Evolutionary conservation across 1,140 invertebrate species (phyloP).

Genomic region (Littorina saxatilis): DNA sequence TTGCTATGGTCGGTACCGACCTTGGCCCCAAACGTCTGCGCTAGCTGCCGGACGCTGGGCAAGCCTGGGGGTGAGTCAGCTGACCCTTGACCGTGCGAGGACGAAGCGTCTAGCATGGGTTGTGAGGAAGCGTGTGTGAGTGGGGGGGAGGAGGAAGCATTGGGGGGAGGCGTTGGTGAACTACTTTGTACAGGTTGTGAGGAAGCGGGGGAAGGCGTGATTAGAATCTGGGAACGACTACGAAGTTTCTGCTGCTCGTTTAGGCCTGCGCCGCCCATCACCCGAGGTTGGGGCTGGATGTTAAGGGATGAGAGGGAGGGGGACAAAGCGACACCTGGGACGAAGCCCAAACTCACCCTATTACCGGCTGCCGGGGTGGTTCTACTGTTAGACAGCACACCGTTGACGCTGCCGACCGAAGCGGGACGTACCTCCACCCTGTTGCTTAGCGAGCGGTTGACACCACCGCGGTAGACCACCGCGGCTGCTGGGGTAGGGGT

Average conservation of each 20-base stretch:
- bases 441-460: neutral
- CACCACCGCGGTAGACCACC: neutral
- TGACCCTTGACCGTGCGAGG: neutral
- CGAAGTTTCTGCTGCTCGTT: neutral
- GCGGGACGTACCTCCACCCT: neutral
- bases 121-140: conserved; percentile 9
- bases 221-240: conserved; percentile 27
- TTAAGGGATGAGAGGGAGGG: conserved; percentile 12
- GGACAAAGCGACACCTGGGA: neutral
- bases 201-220: neutral
- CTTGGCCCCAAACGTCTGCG: conserved; percentile 42
- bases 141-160: conserved; percentile 2
- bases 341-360: conserved; percentile 4
- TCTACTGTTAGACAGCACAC: conserved; percentile 3
- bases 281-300: conserved; percentile 10
- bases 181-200: neutral
- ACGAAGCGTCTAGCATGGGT: conserved; percentile 24
- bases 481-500: neutral
- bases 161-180: neutral
- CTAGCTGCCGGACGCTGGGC: conserved; percentile 42
- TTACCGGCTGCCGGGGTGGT: neutral
- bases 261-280: conserved; percentile 5
- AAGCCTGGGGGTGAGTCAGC: conserved; percentile 8
- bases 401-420: conserved; percentile 16
- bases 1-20: neutral